phyloP scores from a whole-genome alignment of 2,797 vertebrate genomes.

The Macrochelys suwanniensis region DNA sequence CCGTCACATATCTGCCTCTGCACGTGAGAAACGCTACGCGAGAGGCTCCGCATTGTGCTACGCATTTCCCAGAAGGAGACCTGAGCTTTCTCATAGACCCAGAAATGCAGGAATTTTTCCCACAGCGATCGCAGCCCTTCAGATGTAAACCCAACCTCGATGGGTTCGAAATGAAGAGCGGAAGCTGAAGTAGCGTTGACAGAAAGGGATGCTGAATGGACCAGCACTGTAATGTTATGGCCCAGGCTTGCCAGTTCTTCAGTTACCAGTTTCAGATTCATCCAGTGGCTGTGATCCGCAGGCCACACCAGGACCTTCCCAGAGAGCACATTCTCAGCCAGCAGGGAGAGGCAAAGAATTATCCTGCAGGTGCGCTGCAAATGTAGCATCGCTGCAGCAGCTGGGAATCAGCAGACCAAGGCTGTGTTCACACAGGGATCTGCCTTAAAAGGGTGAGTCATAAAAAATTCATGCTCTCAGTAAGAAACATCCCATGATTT shows the following conservation, averaged over 20 bases:
- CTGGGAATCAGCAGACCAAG: neutral
- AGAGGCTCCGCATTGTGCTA: neutral
- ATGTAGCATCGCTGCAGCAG: neutral
- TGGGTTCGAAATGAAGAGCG: neutral
- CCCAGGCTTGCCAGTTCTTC: slow-evolving; percentile 31
- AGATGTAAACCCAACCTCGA: slow-evolving; percentile 3
- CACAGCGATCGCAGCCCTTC: neutral
- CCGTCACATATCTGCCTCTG: slow-evolving; percentile 33
- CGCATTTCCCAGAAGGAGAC: neutral
- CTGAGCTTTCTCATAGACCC: neutral
- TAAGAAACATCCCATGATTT: neutral
- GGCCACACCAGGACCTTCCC: slow-evolving; percentile 68
- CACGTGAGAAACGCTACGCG: neutral
- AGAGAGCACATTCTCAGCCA: neutral
- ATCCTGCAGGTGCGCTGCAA: neutral
- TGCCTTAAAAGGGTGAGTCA: neutral
- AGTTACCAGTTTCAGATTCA: slow-evolving; percentile 50
- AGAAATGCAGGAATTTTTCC: slow-evolving; percentile 11
- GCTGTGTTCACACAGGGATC: neutral
- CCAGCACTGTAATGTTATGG: slow-evolving; percentile 34
- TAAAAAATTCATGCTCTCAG: neutral
- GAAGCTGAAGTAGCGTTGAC: neutral
- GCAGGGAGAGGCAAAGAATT: slow-evolving; percentile 12
- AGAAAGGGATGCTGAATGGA: neutral
- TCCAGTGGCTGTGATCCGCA: slow-evolving; percentile 69